Evolutionary conservation across 2,113 vertebrate genomes (phyloP).

Genomic region (Naja naja): DNA sequence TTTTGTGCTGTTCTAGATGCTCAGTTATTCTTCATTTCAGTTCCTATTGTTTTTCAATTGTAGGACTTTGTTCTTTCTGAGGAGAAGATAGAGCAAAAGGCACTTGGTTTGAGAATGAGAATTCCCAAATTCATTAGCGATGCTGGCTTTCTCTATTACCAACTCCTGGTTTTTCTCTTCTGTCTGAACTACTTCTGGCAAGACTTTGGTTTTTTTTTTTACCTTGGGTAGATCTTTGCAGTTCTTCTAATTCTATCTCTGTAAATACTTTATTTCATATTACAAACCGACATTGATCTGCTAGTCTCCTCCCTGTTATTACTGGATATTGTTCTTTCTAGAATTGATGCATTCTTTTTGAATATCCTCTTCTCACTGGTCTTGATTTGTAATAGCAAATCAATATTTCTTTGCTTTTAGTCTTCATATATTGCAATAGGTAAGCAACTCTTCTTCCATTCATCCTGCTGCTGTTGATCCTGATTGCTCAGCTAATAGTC

Average conservation of each 20-base stretch:
- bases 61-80: background rate
- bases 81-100: background rate
- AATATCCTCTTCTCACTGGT: background rate
- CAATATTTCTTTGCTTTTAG: background rate
- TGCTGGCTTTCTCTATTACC: background rate
- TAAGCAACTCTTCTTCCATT: background rate
- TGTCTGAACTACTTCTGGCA: background rate
- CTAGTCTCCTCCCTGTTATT: background rate
- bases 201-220: background rate
- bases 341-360: background rate
- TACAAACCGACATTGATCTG: background rate
- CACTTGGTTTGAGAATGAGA: background rate
- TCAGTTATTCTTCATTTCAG: background rate
- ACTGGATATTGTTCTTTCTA: background rate
- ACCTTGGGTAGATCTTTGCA: background rate
- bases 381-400: background rate
- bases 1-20: background rate
- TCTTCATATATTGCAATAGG: background rate
- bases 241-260: background rate
- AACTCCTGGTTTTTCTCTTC: background rate
- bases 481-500: background rate
- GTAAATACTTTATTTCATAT: background rate
- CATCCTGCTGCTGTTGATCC: background rate
- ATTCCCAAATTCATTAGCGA: background rate
- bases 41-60: background rate